Conservation (phyloP, 2,797 vertebrate species). For the Okamejei kenojei region DNA sequence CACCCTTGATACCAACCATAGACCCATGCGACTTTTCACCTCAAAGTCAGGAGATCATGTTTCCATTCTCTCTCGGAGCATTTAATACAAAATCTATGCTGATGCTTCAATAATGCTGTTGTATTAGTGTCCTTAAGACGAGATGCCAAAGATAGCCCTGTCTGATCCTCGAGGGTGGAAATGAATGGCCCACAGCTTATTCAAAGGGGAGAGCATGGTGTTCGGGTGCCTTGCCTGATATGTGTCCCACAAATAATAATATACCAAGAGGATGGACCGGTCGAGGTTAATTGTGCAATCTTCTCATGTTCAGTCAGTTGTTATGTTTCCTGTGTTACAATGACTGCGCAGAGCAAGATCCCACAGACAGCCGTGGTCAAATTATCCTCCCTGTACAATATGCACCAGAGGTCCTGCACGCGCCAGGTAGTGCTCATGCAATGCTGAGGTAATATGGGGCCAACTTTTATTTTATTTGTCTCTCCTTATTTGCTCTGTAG, state of each 20-base stretch:
- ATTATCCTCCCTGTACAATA: no score
- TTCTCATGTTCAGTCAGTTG: background rate
- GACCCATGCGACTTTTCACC: background rate
- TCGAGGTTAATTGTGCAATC: background rate
- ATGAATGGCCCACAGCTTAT: background rate
- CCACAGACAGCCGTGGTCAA: no score
- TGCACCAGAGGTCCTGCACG: no score
- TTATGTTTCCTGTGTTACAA: background rate
- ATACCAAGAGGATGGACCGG: background rate
- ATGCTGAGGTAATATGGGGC: no score
- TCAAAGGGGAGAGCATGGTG: background rate
- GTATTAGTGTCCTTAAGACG: background rate
- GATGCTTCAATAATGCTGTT: background rate
- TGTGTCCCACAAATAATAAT: background rate
- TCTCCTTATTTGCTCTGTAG: background rate
- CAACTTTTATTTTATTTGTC: background rate
- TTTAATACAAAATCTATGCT: background rate
- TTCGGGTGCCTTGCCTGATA: background rate
- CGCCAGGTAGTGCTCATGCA: no score
- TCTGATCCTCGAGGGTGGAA: background rate
- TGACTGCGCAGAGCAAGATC: no score
- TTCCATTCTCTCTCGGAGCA: background rate
- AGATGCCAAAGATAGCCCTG: background rate
- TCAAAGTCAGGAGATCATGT: background rate
- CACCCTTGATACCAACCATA: background rate